These are phyloP conservation scores for Andrena praecox DNA, from an alignment of 2,888 invertebrate genomes.

Conservation along the genomic window DNA sequence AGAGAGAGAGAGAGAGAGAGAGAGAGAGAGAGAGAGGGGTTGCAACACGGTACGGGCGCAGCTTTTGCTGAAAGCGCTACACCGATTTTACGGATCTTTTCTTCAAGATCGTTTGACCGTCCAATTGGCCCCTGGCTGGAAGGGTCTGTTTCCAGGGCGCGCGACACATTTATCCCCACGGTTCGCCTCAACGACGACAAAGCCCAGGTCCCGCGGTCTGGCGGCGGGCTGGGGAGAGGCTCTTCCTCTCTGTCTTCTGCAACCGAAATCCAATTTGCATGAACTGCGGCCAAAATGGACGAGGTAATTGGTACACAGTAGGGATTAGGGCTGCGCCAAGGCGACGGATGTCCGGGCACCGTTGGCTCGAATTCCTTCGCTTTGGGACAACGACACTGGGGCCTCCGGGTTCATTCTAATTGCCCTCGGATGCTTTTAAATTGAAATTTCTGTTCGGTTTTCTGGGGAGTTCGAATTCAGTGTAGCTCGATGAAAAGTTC, in stretches of 20 bases:
- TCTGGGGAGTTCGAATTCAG: not conserved
- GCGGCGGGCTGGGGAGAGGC: conserved; percentile 17
- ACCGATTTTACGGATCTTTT: conserved; percentile 50
- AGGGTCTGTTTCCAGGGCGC: conserved; percentile 43
- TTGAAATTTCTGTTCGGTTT: conserved; percentile 25
- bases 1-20: not conserved
- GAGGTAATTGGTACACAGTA: conserved; percentile 80
- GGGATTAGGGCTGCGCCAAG: conserved; percentile 76
- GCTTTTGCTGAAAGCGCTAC: not conserved
- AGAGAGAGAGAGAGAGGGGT: not conserved
- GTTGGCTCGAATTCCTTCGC: conserved; percentile 38
- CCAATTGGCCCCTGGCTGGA: conserved; percentile 8
- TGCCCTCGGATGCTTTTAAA: conserved; percentile 31
- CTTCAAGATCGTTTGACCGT: conserved; percentile 35
- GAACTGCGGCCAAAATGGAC: conserved; percentile 75
- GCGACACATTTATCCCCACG: conserved; percentile 59
- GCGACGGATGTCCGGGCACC: conserved; percentile 71
- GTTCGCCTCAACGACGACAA: conserved; percentile 52
- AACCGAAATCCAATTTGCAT: conserved; percentile 83
- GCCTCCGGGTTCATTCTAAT: conserved; percentile 28
- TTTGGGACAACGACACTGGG: conserved; percentile 14
- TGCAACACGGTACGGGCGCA: conserved; percentile 8
- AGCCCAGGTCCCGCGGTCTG: conserved; percentile 44
- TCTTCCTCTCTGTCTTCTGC: conserved; percentile 65
- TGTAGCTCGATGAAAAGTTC: not conserved